These are phyloP conservation scores for Thelaira solivaga DNA, from an alignment of 2,888 invertebrate species.

Conservation along the genomic window DNA sequence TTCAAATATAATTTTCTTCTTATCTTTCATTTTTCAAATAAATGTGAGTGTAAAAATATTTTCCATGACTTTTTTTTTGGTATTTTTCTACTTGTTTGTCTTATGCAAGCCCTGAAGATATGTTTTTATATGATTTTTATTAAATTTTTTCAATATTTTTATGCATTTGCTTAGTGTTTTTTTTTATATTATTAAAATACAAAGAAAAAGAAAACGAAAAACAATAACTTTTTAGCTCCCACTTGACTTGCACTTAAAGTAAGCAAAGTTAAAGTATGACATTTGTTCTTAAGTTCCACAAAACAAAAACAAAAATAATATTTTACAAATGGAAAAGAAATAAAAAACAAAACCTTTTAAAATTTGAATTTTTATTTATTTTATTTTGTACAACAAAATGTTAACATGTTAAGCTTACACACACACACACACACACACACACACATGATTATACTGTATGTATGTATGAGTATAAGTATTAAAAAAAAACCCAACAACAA, in stretches of 20 bases:
- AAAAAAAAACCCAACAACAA: no score
- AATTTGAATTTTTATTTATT: constrained; percentile 28
- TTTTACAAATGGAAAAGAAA: constrained; percentile 2
- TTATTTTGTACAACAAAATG: constrained; percentile 22
- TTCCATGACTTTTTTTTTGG: background rate
- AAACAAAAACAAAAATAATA: no score
- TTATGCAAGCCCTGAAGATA: background rate
- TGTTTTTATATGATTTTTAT: constrained; percentile 28
- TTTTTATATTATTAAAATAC: background rate
- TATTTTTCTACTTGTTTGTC: background rate
- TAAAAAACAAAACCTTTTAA: constrained; percentile 25
- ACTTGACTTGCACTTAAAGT: background rate
- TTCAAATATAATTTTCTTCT: no score
- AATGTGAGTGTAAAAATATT: no score
- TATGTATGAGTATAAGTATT: constrained; percentile 27
- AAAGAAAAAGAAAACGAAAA: background rate
- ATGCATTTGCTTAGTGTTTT: background rate
- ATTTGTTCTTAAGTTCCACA: constrained; percentile 15
- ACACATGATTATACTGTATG: background rate
- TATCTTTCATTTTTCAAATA: no score
- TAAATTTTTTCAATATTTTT: background rate
- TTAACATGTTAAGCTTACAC: constrained; percentile 42
- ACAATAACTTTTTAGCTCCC: background rate
- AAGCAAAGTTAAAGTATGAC: constrained; percentile 14
- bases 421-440: background rate